phyloP scores from a whole-genome alignment of 2,113 vertebrate species.

The Nipponia nippon region DNA sequence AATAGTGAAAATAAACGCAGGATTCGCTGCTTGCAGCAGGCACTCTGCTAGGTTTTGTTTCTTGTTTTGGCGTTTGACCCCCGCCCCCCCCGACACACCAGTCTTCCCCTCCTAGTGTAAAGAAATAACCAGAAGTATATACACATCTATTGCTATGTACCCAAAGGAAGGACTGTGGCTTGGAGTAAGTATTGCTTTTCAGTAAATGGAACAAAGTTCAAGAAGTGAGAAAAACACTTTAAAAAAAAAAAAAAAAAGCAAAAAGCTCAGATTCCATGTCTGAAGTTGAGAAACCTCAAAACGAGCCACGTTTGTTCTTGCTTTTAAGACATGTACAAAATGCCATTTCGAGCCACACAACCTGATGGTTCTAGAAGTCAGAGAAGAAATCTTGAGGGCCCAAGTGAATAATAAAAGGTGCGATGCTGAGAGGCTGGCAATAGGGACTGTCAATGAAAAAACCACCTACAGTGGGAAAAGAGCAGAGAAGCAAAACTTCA shows the following conservation, averaged over 20 bases:
- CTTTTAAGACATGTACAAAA: constrained; percentile 72
- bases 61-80: not conserved
- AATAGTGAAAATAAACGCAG: not conserved
- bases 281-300: constrained; percentile 74
- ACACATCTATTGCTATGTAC: constrained; percentile 75
- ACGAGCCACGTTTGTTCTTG: constrained; percentile 70
- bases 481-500: constrained; percentile 85
- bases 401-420: constrained; percentile 99
- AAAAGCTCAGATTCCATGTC: constrained; percentile 66
- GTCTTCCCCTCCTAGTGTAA: constrained; percentile 13
- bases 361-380: constrained; percentile 96
- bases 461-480: constrained; percentile 93
- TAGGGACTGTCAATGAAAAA: constrained; percentile 99
- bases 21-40: constrained; percentile 3
- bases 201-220: constrained; percentile 57
- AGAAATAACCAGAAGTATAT: constrained; percentile 51
- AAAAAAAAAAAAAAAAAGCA: constrained; percentile 15
- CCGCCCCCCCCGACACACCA: not conserved
- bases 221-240: constrained; percentile 45
- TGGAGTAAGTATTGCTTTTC: constrained; percentile 77
- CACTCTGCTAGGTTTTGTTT: not conserved
- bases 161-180: constrained; percentile 73
- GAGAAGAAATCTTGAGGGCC: constrained; percentile 99
- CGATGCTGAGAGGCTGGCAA: constrained; percentile 97
- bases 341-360: constrained; percentile 84